Evolutionary conservation across 2,113 vertebrate genomes (phyloP).

Genomic region (Scortum barcoo): DNA sequence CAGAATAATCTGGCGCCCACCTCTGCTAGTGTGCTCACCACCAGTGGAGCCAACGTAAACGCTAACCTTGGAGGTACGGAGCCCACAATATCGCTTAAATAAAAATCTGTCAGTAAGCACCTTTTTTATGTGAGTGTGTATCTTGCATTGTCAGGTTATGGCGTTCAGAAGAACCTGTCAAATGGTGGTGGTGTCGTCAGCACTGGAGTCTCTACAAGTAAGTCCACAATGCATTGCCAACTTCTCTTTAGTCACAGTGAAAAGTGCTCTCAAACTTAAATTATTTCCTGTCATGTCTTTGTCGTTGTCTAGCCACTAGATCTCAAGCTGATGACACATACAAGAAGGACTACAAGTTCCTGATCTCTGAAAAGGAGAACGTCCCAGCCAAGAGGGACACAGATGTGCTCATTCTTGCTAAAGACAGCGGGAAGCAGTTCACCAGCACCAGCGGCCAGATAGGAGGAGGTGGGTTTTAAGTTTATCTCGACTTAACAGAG

Average conservation of each 20-base stretch:
- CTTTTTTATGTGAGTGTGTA: background rate
- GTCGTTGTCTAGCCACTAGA: slow-evolving; percentile 70
- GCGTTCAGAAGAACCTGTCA: slow-evolving; percentile 78
- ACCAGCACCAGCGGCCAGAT: slow-evolving; percentile 78
- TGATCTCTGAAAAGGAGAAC: slow-evolving; percentile 93
- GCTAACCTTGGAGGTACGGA: slow-evolving; percentile 61
- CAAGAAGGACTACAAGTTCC: slow-evolving; percentile 91
- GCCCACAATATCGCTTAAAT: background rate
- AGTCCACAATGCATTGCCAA: background rate
- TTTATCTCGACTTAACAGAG: background rate
- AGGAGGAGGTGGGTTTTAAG: slow-evolving; percentile 73
- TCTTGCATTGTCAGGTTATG: slow-evolving; percentile 68
- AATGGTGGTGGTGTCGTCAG: slow-evolving; percentile 35
- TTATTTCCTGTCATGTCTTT: background rate
- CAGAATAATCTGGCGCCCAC: slow-evolving; percentile 80
- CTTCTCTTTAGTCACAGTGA: background rate
- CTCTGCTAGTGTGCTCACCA: slow-evolving; percentile 66
- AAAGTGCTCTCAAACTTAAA: background rate
- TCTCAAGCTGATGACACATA: slow-evolving; percentile 88
- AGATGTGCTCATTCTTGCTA: slow-evolving; percentile 91
- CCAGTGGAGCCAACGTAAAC: slow-evolving; percentile 66
- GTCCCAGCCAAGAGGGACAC: slow-evolving; percentile 88
- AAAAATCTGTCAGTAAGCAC: too few species aligned
- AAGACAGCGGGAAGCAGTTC: slow-evolving; percentile 97
- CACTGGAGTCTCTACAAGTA: slow-evolving; percentile 70